A percentile compares a stretch with the other conserved stretches of the same genome.
Conservation (phyloP, 2,888 invertebrate genomes). For the Glaucopsyche alexis region DNA sequence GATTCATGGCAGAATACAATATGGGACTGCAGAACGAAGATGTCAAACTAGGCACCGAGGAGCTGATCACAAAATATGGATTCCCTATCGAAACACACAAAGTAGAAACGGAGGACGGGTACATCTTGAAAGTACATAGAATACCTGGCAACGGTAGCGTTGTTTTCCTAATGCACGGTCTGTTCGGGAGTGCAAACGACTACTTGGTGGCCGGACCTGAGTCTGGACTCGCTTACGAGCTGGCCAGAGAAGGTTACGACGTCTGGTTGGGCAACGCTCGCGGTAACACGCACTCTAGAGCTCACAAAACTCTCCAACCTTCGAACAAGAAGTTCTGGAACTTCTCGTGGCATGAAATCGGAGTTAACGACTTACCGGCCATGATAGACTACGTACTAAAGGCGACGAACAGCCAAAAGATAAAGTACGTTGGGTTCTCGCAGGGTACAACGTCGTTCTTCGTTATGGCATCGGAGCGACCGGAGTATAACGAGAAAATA, state of each 20-base stretch:
- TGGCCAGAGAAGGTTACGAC: slow-evolving; percentile 83
- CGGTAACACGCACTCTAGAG: slow-evolving; percentile 84
- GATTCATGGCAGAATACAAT: slow-evolving; percentile 23
- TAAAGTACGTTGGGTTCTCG: slow-evolving; percentile 87
- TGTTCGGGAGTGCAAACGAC: slow-evolving; percentile 61
- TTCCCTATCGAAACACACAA: slow-evolving; percentile 50
- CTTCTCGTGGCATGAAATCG: slow-evolving; percentile 91
- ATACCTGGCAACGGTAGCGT: slow-evolving; percentile 54
- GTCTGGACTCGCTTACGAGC: slow-evolving; percentile 60
- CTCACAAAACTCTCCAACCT: slow-evolving; percentile 67
- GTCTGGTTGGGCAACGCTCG: slow-evolving; percentile 90
- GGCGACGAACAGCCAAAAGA: slow-evolving; percentile 68
- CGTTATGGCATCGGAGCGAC: slow-evolving; percentile 74
- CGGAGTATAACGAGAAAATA: slow-evolving; percentile 79
- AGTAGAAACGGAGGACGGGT: slow-evolving; percentile 57
- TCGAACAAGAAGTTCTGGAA: slow-evolving; percentile 80
- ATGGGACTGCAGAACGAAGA: slow-evolving; percentile 22
- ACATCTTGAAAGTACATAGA: slow-evolving; percentile 52
- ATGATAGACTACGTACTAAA: slow-evolving; percentile 85
- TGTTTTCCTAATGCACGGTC: slow-evolving; percentile 63
- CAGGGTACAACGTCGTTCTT: slow-evolving; percentile 82
- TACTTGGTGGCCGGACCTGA: slow-evolving; percentile 56
- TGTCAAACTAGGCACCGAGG: slow-evolving; percentile 3
- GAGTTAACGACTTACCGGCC: slow-evolving; percentile 86
- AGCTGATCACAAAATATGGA: slow-evolving; percentile 52